Evolutionary conservation across 2,797 vertebrate genomes (phyloP), one percentile per base, ranked within the genome.

Genomic region (Rhinella marina): DNA sequence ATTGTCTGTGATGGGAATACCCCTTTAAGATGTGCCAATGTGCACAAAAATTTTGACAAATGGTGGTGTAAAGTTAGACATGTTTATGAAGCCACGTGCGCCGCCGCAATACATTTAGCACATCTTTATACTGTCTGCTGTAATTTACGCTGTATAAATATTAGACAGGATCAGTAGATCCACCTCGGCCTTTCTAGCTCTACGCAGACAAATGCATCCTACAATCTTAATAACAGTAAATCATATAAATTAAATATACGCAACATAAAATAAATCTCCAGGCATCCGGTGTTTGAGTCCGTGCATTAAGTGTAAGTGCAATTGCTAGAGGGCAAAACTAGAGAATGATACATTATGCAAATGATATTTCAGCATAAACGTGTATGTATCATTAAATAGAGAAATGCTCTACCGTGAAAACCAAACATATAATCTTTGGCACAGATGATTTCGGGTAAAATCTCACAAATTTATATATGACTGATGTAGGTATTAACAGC

Each of bases 311-410:
- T 87, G 59, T 61, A 56, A 81, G 29, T 25, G 73, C 56, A 76
- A 61, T 77, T 8, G 86, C 86, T 61, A 12, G 72, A 83, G 68
- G 86, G 81, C 25, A 77, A 54, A 77, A 77, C 61, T 48, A 83
- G 79, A 76, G 50, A 83, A 64, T 66, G 76, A 61, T 41, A 78
- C 50, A 21, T 82, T 76, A 77, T 87, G 86, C 19, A 81, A 64
- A 66, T 68, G 48, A 48, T 7, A 56, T 78, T 82, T 78, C 68
- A 25, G 57, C 27, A 81, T 61, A 75, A 72, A 86, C 61, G 80
- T 87, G 86, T 21, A 50, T 68, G 81, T 77, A 83, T 66, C 72
- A 82, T 87, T 77, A 82, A 54, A 76, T 16, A 61, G 32, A 82
- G 82, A 70, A 76, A 76, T 82, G 19, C 32, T 27, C 70, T 57